A percentile compares a stretch with the other conserved stretches of the same genome.
Conservation (phyloP, 2,113 vertebrate species). For the Colius striatus region DNA sequence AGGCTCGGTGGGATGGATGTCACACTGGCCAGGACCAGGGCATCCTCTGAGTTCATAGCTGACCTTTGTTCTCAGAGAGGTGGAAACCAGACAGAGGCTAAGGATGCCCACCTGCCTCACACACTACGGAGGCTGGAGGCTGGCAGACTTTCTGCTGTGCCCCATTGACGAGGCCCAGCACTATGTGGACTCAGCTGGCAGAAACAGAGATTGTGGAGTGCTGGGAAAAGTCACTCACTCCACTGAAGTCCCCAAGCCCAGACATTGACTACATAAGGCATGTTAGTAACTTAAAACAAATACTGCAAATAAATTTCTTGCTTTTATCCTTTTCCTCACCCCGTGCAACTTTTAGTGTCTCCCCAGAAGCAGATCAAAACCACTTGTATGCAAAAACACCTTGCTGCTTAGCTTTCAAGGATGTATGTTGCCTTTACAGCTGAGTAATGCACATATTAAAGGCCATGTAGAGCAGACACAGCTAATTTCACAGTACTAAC, state of each 20-base stretch:
- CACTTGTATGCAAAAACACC: background rate
- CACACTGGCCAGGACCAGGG: background rate
- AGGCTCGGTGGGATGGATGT: background rate
- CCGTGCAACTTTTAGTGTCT: background rate
- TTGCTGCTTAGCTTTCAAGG: background rate
- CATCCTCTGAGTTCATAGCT: background rate
- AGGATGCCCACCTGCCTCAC: fast-evolving
- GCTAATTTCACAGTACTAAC: background rate
- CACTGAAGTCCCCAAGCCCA: background rate
- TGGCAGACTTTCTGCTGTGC: background rate
- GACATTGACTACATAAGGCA: background rate
- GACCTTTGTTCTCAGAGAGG: background rate
- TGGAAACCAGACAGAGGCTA: background rate
- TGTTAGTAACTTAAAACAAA: background rate
- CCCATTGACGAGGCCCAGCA: fast-evolving
- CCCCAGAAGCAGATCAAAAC: background rate
- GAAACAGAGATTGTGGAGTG: fast-evolving
- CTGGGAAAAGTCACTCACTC: background rate
- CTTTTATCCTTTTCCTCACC: background rate
- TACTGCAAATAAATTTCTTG: background rate
- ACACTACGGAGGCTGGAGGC: fast-evolving
- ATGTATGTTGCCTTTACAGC: background rate
- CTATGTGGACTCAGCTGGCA: fast-evolving
- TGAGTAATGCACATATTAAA: fast-evolving
- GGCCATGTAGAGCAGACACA: background rate